Base-by-base conservation (phyloP, 2,113 vertebrate genomes). In the Eretmochelys imbricata region DNA sequence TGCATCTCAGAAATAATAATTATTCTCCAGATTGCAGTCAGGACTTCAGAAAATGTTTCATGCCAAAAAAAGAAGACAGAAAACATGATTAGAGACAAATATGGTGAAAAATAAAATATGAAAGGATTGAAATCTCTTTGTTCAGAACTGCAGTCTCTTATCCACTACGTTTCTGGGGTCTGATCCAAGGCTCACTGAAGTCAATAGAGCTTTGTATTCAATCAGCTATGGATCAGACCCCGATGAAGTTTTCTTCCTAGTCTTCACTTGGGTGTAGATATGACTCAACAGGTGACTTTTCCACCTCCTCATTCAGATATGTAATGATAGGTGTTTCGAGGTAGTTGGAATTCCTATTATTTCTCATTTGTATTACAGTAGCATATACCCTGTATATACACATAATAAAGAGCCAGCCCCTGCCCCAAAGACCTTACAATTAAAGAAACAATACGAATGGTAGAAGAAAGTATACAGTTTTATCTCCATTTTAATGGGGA, bases 1-100 rank as follows among this genome's bases (percentile, higher is more conserved):
- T 91, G 54, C 19, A 85, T 27, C 83, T 87, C 79, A 91, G 29
- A 87, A 91, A 89, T 90, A 84, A 90, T 82, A 84, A 87, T 55
- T 84, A 82, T 88, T 93, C 84, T 93, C 22, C 49, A 92, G 53
- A 93, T 48, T 96, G 62, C 48, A 94, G 55, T 8, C 79, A 91
- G 72, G 89, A 93, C 69, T 95, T 87, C 90, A 95, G 82, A 93
- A 50, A 0, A 14, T 5, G 57, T 89, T 87, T 89, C 85, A 48
- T 31, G 89, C 46, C 2, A 81, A 85, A 88, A 82, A 84, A 50
- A 57, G 55, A 78, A 87, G 65, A 91, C 7, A 49, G 29, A 82
- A 94, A 93, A 89, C 2, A 87, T 80, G 8, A 90, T 90, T 87
- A 95, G 55, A 89, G 89, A 95, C 4, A 92, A 97, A 91, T 42